phyloP scores from a whole-genome alignment of 2,113 vertebrate species.

The Hydrochoerus hydrochaeris region DNA sequence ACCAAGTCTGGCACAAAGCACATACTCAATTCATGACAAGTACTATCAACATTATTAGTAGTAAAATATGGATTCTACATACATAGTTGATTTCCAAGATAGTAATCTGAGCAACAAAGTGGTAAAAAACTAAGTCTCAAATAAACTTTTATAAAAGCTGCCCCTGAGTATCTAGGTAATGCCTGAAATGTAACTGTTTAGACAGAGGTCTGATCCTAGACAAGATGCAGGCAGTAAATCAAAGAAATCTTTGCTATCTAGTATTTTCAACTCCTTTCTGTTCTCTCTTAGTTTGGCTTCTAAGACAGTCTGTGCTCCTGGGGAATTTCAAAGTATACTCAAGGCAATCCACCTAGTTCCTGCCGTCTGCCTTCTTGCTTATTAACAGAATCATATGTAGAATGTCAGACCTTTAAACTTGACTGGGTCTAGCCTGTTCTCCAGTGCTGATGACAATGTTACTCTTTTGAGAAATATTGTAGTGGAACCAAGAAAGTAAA shows the following conservation, averaged over 20 bases:
- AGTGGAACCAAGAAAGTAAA: neutral
- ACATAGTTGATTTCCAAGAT: neutral
- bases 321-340: neutral
- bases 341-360: neutral
- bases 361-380: neutral
- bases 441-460: neutral
- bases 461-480: slow-evolving; percentile 11
- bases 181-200: neutral
- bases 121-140: neutral
- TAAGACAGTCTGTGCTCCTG: neutral
- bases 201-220: neutral
- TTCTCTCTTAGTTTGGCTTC: slow-evolving; percentile 27
- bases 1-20: neutral
- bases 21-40: neutral
- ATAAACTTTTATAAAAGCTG: neutral
- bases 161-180: neutral
- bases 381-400: neutral
- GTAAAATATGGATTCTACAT: neutral
- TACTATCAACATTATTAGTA: neutral
- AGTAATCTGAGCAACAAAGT: neutral
- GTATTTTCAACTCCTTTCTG: slow-evolving; percentile 24
- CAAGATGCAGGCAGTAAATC: neutral
- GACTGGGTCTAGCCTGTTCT: neutral
- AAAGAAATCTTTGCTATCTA: slow-evolving; percentile 15
- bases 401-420: neutral